Evolutionary conservation across 2,113 vertebrate species (phyloP).

Genomic region (Entosphenus tridentatus): DNA sequence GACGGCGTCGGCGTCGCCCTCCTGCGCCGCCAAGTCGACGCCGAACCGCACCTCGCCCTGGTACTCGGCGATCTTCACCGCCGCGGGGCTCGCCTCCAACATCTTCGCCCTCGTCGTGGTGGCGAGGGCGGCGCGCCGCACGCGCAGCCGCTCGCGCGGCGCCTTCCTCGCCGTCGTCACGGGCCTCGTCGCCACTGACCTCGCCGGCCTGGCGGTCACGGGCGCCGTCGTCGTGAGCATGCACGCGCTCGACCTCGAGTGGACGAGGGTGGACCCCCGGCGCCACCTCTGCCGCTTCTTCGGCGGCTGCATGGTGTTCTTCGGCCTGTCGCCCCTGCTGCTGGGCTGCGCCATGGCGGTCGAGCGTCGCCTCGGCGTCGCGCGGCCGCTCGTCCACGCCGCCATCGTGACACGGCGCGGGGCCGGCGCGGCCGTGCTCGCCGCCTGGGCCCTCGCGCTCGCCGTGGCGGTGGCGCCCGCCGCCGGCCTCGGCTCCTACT

Average conservation of each 20-base stretch:
- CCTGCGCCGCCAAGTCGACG: too few species aligned
- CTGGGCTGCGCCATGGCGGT: constrained; percentile 60
- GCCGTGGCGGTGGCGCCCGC: constrained; percentile 40
- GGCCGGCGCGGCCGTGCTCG: constrained; percentile 30
- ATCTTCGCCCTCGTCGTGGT: constrained; percentile 54
- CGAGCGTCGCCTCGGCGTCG: constrained; percentile 69
- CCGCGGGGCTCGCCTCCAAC: constrained; percentile 56
- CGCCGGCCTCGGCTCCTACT: constrained; percentile 46
- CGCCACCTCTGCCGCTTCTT: constrained; percentile 76
- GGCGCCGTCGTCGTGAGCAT: constrained; percentile 48
- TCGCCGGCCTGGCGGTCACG: constrained; percentile 61
- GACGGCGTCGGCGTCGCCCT: too few species aligned
- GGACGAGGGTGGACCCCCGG: constrained; percentile 31
- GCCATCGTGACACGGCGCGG: constrained; percentile 24
- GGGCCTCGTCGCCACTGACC: constrained; percentile 67
- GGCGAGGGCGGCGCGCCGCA: constrained; percentile 28
- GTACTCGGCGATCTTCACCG: constrained; percentile 35
- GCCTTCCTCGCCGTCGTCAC: constrained; percentile 59
- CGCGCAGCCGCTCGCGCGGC: constrained; percentile 28
- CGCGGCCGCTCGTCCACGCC: constrained; percentile 44
- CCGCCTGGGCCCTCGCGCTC: constrained; percentile 41
- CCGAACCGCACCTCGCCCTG: constrained; percentile 22
- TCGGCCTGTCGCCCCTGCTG: constrained; percentile 55
- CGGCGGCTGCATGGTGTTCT: constrained; percentile 84
- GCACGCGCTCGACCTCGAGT: constrained; percentile 32